A percentile compares a stretch with the other conserved stretches of the same genome.
phyloP scores from a whole-genome alignment of 2,113 vertebrate species.

The Chaetodon auriga region DNA sequence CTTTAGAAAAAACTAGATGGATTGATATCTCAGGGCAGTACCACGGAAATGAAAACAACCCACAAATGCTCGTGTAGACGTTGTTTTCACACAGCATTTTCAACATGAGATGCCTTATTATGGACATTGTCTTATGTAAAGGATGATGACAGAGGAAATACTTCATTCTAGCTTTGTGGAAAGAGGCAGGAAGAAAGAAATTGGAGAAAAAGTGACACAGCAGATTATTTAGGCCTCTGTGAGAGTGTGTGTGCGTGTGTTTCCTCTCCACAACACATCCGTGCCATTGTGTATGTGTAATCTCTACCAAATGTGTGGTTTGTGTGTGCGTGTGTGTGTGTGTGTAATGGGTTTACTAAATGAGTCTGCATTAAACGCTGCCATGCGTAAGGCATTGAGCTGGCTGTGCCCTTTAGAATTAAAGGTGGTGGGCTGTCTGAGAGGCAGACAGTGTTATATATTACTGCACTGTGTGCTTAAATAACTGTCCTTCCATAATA shows the following conservation, averaged over 20 bases:
- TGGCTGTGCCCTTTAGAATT: constrained; percentile 63
- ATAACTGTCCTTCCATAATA: constrained; percentile 85
- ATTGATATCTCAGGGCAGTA: neutral
- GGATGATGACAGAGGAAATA: neutral
- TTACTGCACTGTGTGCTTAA: constrained; percentile 75
- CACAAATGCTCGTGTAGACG: no score
- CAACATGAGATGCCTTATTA: neutral
- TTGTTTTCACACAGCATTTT: neutral
- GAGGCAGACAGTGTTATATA: constrained; percentile 59
- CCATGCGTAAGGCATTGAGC: constrained; percentile 57
- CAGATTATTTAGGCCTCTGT: neutral
- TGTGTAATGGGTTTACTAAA: constrained; percentile 52
- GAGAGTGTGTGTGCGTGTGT: neutral
- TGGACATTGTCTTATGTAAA: neutral
- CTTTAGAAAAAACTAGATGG: no score
- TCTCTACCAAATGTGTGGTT: constrained; percentile 18
- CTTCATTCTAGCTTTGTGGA: neutral
- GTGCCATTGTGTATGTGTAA: neutral
- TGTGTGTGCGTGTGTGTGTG: constrained; percentile 9
- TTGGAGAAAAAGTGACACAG: neutral
- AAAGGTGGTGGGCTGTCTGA: constrained; percentile 32
- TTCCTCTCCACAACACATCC: neutral
- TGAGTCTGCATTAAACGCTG: constrained; percentile 63
- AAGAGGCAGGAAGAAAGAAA: neutral
- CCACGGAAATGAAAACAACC: neutral